Base-by-base conservation (phyloP, 2,113 vertebrate species). In the Aphyosemion australe region DNA sequence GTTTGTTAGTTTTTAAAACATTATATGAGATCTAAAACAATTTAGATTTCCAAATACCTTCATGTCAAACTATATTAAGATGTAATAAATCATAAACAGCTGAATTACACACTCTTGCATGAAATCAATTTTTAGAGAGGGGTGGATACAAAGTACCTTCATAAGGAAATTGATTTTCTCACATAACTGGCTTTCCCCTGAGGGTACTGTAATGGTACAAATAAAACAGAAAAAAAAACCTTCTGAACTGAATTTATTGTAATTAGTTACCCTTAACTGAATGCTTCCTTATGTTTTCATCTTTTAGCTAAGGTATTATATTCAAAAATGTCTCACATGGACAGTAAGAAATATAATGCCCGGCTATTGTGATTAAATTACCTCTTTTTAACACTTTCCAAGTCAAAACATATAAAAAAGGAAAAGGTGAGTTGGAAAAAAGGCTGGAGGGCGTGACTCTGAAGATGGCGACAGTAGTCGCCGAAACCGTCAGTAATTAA, bases 31-130 rank as follows among this genome's bases (percentile, higher is more conserved):
- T 77, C 31, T 34, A 13, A 26, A 65, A 39, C 39, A 34, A 46
- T 74, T 79, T 65, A 51, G 16, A 42, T 61, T 73, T 61, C 56
- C 63, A 10, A 11, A 61, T 26, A 26, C 26, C 5, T 26, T 5
- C 26, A 26, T 43, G 64, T 67, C 73, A 19, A 61, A 72, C 54
- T 55, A 73, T 50, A 82, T 84, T 68, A 81, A 74, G 48, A 45
- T 62, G 65, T 67, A 83, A 90, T 88, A 72, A 79, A 85, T 91
- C 73, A 85, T 81, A 87, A 85, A 58, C 20, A 79, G 53, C 65
- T 52, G 66, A 79, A 85, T 87, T 78, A 85, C 63, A 59, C 55
- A 57, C 53, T 62, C 65, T 50, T 74, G 64, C 57, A 48, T 75
- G 63, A 79, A 90, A 91, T 88, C 87, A 76, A 87, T 90, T 72